phyloP scores from a whole-genome alignment of 2,797 vertebrate species.

The Gouania willdenowi region DNA sequence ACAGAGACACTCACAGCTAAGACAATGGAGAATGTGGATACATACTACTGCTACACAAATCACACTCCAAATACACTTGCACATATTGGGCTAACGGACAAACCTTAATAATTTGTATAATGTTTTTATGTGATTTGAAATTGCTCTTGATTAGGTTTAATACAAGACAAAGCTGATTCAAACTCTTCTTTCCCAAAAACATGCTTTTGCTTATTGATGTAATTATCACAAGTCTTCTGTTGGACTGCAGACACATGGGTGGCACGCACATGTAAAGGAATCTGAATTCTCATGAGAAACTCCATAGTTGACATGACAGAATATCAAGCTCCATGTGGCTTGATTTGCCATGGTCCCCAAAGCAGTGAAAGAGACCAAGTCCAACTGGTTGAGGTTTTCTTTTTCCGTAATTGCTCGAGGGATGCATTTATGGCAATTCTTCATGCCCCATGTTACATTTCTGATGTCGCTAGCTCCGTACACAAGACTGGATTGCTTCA shows the following conservation, averaged over 20 bases:
- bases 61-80: neutral
- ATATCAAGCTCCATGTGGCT: constrained; percentile 19
- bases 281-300: constrained; percentile 15
- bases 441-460: constrained; percentile 7
- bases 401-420: neutral
- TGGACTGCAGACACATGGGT: neutral
- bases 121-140: no score
- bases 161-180: no score
- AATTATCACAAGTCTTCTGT: neutral
- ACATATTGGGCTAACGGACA: no score
- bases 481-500: constrained; percentile 13
- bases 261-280: neutral
- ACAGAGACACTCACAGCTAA: constrained; percentile 21
- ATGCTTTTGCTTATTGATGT: neutral
- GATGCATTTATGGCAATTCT: constrained; percentile 12
- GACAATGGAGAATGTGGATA: constrained; percentile 29
- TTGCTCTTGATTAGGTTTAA: no score
- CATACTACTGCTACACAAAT: constrained; percentile 8
- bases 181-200: no score
- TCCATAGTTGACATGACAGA: constrained; percentile 18
- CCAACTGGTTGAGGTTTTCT: constrained; percentile 7
- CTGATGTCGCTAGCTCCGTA: constrained; percentile 3
- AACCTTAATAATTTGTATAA: neutral
- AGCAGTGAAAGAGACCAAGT: constrained; percentile 13
- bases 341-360: constrained; percentile 25